Conservation (phyloP, 2,888 invertebrate genomes). For the Microctonus hyperodae region DNA sequence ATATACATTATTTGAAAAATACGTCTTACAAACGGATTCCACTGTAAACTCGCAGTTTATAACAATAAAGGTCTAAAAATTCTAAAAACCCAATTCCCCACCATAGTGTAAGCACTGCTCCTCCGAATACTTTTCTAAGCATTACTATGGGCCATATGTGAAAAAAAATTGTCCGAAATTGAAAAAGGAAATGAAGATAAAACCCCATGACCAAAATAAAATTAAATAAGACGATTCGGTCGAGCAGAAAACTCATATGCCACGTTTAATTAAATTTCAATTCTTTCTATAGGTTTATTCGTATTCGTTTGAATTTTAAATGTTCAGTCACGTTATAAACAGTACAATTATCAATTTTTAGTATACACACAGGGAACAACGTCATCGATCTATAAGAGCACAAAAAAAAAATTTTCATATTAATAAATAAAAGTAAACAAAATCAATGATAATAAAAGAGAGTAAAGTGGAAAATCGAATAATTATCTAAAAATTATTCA, state of each 20-base stretch:
- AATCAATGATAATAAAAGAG: neutral
- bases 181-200: neutral
- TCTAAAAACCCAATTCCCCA: neutral
- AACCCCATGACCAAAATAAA: neutral
- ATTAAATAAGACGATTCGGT: neutral
- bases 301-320: neutral
- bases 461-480: neutral
- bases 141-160: neutral
- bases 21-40: neutral
- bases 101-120: neutral
- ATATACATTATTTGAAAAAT: neutral
- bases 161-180: too few species aligned
- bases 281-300: neutral
- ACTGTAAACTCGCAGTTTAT: neutral
- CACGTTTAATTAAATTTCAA: slow-evolving; percentile 1
- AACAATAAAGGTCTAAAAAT: neutral
- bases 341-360: too few species aligned
- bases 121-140: neutral
- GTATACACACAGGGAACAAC: too few species aligned
- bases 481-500: neutral
- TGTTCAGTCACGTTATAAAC: neutral
- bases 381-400: too few species aligned
- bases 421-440: neutral
- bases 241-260: slow-evolving; percentile 7
- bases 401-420: neutral